Evolutionary conservation across 1,140 invertebrate species (phyloP), one percentile per base, ranked within the genome.

Genomic region (Ooceraea biroi): DNA sequence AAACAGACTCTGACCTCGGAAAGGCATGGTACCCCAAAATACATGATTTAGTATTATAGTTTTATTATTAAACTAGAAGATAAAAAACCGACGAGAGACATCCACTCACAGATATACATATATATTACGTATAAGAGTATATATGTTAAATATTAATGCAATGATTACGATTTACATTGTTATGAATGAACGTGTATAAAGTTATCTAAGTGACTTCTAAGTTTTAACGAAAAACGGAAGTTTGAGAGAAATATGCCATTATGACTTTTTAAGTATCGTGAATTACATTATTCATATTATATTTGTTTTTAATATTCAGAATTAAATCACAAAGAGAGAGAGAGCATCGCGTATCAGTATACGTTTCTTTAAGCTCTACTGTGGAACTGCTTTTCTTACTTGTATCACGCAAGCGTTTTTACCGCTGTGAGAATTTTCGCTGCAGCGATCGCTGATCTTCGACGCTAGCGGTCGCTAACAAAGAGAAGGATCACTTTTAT

Each of bases 141-240:
- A 92, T 93, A 94, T 94, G 93, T 94, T 94, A 94, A 93, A 94
- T 94, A 94, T 93, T 93, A 93, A 93, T 84, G 92, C 93, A 93
- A 94, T 94, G 91, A 91, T 94, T 94, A 94, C 92, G 86, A 94
- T 94, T 94, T 90, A 93, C 90, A 93, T 94, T 94, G 93, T 94
- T 94, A 94, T 92, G 91, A 94, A 94, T 92, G 91, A 93, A 92
- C 93, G 90, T 94, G 93, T 94, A 94, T 94, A 94, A 94, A 94
- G 93, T 93, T 94, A 94, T 93, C 90, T 92, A 92, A 93, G 92
- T 93, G 93, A 94, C 94, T 91, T 92, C 92, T 93, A 93, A 92
- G 92, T 94, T 94, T 93, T 93, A 87, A 92, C 88, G 90, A 87
- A 82, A 91, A 86, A 91, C 84, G 89, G 88, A 89, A 80, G 86